Conservation (phyloP, 1,140 invertebrate genomes). For the Coelopa frigida region DNA sequence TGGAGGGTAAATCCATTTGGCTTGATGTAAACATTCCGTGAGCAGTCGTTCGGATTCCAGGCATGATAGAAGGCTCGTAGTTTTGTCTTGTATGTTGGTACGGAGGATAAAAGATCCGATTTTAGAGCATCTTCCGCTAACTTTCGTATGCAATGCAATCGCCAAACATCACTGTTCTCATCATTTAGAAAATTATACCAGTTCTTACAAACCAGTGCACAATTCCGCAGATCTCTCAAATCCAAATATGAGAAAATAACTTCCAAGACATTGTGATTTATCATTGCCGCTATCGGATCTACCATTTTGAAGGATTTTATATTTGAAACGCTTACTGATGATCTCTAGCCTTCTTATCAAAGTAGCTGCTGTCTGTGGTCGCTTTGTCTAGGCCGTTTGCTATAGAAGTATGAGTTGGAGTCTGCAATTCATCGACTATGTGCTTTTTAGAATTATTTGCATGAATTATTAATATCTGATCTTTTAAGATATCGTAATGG, state of each 20-base stretch:
- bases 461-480: no score
- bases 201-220: slow-evolving; percentile 86
- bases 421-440: no score
- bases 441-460: no score
- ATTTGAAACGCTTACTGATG: slow-evolving; percentile 2
- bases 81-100: slow-evolving; percentile 89
- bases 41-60: slow-evolving; percentile 97
- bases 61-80: slow-evolving; percentile 89
- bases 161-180: slow-evolving; percentile 94
- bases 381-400: no score
- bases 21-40: slow-evolving; percentile 94
- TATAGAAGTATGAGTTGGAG: no score
- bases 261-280: slow-evolving; percentile 74
- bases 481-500: no score
- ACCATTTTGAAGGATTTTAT: slow-evolving; percentile 40
- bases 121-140: slow-evolving; percentile 86
- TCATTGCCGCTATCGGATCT: slow-evolving; percentile 30
- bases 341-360: neutral
- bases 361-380: no score
- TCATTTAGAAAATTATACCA: slow-evolving; percentile 89
- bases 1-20: slow-evolving; percentile 96
- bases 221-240: slow-evolving; percentile 77
- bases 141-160: slow-evolving; percentile 78
- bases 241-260: slow-evolving; percentile 89
- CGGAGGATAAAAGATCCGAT: slow-evolving; percentile 83